Percentiles rank a stretch among this genome's conserved stretches.
Evolutionary conservation across 2,113 vertebrate species (phyloP).

Genomic region (Notothenia rossii): DNA sequence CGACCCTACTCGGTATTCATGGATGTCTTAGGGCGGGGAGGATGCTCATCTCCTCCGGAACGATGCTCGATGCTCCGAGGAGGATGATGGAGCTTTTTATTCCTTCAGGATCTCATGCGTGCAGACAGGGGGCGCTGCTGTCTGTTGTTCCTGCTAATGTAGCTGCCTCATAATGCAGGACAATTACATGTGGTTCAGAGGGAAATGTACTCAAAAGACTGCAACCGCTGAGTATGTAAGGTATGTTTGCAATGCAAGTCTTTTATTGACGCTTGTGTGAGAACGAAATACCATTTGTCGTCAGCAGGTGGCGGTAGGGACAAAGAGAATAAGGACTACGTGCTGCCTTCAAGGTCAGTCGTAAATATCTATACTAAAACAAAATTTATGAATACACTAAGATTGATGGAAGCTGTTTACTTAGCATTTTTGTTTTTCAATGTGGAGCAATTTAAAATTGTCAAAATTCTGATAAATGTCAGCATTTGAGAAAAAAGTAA

Average conservation of each 20-base stretch:
- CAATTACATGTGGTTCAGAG: background rate
- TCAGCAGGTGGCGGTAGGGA: conserved; percentile 37
- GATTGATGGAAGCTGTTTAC: too few species aligned
- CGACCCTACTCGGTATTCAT: conserved; percentile 74
- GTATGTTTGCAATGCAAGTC: background rate
- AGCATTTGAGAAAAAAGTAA: too few species aligned
- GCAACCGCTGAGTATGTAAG: background rate
- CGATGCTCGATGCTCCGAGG: conserved; percentile 77
- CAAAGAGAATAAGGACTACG: background rate
- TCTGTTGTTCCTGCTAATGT: background rate
- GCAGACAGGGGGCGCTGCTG: conserved; percentile 66
- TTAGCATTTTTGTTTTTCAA: background rate
- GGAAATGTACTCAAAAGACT: background rate
- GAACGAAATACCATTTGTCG: background rate
- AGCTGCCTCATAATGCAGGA: background rate
- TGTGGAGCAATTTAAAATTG: background rate
- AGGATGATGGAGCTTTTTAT: conserved; percentile 79
- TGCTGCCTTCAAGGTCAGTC: conserved; percentile 21
- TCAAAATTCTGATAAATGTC: too few species aligned
- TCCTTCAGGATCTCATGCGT: conserved; percentile 4
- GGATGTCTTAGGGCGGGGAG: conserved; percentile 66
- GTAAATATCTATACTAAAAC: background rate
- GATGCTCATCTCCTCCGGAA: conserved; percentile 73
- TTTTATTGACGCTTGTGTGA: background rate
- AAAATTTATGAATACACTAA: too few species aligned